phyloP scores from a whole-genome alignment of 2,888 invertebrate genomes.

The Enchytraeus crypticus region DNA sequence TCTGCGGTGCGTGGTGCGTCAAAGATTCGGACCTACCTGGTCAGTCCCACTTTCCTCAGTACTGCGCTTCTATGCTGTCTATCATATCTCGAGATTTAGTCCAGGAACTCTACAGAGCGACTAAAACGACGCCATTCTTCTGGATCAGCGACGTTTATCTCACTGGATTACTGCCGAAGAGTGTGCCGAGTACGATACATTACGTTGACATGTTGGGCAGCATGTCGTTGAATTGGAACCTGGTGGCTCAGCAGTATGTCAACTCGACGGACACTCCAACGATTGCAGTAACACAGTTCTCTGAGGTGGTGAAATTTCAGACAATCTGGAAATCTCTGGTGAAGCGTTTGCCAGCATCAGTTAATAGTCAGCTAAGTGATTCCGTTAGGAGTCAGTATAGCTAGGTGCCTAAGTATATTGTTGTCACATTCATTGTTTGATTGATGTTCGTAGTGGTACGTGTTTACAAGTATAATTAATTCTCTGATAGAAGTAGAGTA shows the following conservation, averaged over 20 bases:
- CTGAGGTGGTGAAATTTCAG: background rate
- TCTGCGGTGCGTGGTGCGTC: slow-evolving; percentile 29
- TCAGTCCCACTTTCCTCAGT: slow-evolving; percentile 30
- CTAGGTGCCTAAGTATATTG: no score
- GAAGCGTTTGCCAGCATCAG: background rate
- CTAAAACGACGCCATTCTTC: slow-evolving; percentile 31
- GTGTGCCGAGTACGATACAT: slow-evolving; percentile 27
- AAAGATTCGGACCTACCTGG: slow-evolving; percentile 26
- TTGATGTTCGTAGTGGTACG: no score
- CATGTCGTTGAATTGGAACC: slow-evolving; percentile 64
- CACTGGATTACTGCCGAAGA: slow-evolving; percentile 34
- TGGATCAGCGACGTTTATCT: slow-evolving; percentile 42
- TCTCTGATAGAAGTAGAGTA: no score
- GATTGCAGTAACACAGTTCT: slow-evolving; percentile 11
- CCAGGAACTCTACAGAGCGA: slow-evolving; percentile 32
- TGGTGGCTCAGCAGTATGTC: slow-evolving; percentile 16
- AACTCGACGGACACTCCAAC: slow-evolving; percentile 1
- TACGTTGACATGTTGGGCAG: slow-evolving; percentile 62
- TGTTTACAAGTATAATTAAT: no score
- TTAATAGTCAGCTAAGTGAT: slow-evolving; percentile 8
- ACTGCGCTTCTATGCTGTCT: slow-evolving; percentile 39
- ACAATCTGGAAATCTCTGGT: slow-evolving; percentile 8
- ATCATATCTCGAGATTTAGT: slow-evolving; percentile 32
- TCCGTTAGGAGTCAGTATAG: background rate
- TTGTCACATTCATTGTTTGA: no score